Conservation (phyloP, 1,140 invertebrate genomes). For the Zaprionus ghesquierei region DNA sequence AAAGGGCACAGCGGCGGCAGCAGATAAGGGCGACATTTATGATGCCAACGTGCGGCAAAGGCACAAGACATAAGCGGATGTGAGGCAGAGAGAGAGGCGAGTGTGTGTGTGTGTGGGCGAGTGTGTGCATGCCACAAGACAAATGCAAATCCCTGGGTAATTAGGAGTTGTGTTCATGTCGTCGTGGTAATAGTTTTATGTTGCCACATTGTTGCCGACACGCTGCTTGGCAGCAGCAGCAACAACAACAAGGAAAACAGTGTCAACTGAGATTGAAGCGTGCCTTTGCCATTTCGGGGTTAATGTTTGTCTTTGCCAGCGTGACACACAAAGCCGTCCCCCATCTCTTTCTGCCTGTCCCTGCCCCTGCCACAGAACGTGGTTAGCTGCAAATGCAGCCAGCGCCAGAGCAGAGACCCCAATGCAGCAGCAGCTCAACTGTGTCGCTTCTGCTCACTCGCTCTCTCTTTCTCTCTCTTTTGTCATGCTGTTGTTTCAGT, state of each 20-base stretch:
- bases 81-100: background rate
- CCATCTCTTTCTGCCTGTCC: too few species aligned
- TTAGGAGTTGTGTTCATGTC: constrained; percentile 80
- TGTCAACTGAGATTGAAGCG: constrained; percentile 64
- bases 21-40: constrained; percentile 75
- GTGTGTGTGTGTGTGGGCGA: constrained; percentile 4
- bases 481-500: background rate
- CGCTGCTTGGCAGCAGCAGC: constrained; percentile 56
- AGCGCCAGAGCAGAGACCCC: background rate
- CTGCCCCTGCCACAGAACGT: background rate
- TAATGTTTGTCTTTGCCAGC: constrained; percentile 59
- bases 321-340: constrained; percentile 36
- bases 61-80: constrained; percentile 20
- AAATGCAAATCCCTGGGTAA: constrained; percentile 80
- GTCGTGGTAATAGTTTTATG: constrained; percentile 80
- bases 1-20: constrained; percentile 34
- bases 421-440: background rate
- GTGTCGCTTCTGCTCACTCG: background rate
- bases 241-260: constrained; percentile 26
- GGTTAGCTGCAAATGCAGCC: constrained; percentile 29
- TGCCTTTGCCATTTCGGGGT: constrained; percentile 52
- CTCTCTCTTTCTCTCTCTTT: background rate
- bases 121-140: constrained; percentile 62
- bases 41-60: constrained; percentile 61
- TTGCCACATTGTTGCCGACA: constrained; percentile 79